These are phyloP conservation scores for Pachycephus smyrnensis DNA, from an alignment of 2,888 invertebrate genomes.

Conservation along the genomic window DNA sequence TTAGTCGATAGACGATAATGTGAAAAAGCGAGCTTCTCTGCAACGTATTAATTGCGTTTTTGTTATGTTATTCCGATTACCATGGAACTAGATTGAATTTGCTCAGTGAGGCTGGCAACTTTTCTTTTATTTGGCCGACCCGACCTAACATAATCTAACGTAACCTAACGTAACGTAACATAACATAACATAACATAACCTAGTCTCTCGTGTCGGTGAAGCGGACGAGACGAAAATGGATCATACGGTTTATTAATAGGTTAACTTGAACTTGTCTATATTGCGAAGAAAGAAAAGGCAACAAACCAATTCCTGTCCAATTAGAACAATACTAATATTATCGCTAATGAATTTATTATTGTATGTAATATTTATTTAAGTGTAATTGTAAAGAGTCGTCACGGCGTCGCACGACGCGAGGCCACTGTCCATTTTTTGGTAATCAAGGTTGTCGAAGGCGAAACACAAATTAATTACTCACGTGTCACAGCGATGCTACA, in stretches of 20 bases:
- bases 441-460: slow-evolving; percentile 42
- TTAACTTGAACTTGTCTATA: slow-evolving; percentile 47
- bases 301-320: slow-evolving; percentile 61
- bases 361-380: slow-evolving; percentile 61
- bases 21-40: slow-evolving; percentile 54
- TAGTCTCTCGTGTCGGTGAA: background rate
- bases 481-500: slow-evolving; percentile 40
- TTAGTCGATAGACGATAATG: slow-evolving; percentile 33
- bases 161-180: background rate
- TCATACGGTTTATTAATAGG: slow-evolving; percentile 31
- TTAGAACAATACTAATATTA: slow-evolving; percentile 63
- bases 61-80: slow-evolving; percentile 27
- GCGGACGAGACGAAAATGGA: background rate
- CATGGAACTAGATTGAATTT: background rate
- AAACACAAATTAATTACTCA: slow-evolving; percentile 27
- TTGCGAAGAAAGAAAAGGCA: slow-evolving; percentile 36
- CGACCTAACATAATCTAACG: slow-evolving; percentile 33
- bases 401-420: slow-evolving; percentile 7
- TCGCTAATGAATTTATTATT: slow-evolving; percentile 52
- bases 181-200: background rate
- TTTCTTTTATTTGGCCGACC: slow-evolving; percentile 38
- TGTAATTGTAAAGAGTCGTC: slow-evolving; percentile 44
- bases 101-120: slow-evolving; percentile 28
- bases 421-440: slow-evolving; percentile 57
- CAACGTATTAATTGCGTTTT: slow-evolving; percentile 43